Evolutionary conservation across 2,113 vertebrate genomes (phyloP).

Genomic region (Oxyruncus cristatus): DNA sequence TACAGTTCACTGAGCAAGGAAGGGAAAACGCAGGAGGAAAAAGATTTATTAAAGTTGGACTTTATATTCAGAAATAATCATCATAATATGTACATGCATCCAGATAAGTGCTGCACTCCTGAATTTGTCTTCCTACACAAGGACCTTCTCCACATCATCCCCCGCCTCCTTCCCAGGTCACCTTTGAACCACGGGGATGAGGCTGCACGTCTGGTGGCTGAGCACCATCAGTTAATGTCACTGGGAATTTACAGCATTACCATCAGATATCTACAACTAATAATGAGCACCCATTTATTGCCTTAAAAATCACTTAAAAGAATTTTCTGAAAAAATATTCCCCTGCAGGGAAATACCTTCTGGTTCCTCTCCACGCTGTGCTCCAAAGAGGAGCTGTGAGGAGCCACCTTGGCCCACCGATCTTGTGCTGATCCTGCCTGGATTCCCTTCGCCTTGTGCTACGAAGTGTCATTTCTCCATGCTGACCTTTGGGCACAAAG

Average conservation of each 20-base stretch:
- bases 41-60: conserved; percentile 19
- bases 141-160: not conserved
- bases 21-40: not conserved
- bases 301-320: not conserved
- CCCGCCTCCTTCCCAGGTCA: not conserved
- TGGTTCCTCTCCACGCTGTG: not conserved
- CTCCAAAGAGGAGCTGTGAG: not conserved
- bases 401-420: not conserved
- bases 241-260: not conserved
- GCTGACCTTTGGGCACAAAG: not conserved
- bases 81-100: not conserved
- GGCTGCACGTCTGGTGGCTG: not conserved
- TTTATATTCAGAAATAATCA: not conserved
- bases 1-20: conserved; percentile 5
- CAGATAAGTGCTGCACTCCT: conserved; percentile 6
- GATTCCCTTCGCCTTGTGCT: not conserved
- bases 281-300: not conserved
- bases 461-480: not conserved
- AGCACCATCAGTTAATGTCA: rapidly evolving
- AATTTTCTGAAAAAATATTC: not conserved
- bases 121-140: conserved; percentile 9
- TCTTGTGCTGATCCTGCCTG: rapidly evolving
- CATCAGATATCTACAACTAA: not conserved
- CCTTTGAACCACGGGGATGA: not conserved
- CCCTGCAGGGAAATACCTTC: not conserved